Evolutionary conservation across 2,888 invertebrate species (phyloP).

Genomic region (Calliphora vomitoria): DNA sequence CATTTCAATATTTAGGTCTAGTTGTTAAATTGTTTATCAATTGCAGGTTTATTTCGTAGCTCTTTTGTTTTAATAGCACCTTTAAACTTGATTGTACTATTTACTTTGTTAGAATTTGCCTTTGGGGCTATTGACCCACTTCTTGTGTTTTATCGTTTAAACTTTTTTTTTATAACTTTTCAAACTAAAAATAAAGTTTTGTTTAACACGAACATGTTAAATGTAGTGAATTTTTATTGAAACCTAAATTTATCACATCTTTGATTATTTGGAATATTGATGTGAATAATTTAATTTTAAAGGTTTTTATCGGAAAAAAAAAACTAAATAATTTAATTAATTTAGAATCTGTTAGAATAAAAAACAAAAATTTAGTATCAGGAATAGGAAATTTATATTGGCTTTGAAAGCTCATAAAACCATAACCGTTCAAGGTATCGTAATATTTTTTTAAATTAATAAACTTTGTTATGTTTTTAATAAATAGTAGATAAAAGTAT

Average conservation of each 20-base stretch:
- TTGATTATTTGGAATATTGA: conserved; percentile 16
- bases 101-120: conserved; percentile 4
- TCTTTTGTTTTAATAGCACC: conserved; percentile 52
- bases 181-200: neutral
- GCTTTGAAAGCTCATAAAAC: too few relatives aligned
- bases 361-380: too few relatives aligned
- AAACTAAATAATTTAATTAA: too few relatives aligned
- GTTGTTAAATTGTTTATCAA: conserved; percentile 3
- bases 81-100: neutral
- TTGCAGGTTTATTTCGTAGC: conserved; percentile 59
- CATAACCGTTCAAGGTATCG: too few relatives aligned
- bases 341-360: too few relatives aligned
- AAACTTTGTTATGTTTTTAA: too few relatives aligned
- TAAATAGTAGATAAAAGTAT: too few relatives aligned
- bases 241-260: neutral
- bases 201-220: neutral
- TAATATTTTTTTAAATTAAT: too few relatives aligned
- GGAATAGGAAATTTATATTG: too few relatives aligned
- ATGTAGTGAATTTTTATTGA: too few relatives aligned
- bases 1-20: conserved; percentile 18
- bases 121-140: conserved; percentile 42
- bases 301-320: too few relatives aligned
- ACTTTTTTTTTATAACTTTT: neutral
- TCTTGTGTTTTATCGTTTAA: neutral
- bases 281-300: too few relatives aligned